These are phyloP conservation scores for Phortica variegata DNA, from an alignment of 1,140 invertebrate genomes.

Conservation along the genomic window DNA sequence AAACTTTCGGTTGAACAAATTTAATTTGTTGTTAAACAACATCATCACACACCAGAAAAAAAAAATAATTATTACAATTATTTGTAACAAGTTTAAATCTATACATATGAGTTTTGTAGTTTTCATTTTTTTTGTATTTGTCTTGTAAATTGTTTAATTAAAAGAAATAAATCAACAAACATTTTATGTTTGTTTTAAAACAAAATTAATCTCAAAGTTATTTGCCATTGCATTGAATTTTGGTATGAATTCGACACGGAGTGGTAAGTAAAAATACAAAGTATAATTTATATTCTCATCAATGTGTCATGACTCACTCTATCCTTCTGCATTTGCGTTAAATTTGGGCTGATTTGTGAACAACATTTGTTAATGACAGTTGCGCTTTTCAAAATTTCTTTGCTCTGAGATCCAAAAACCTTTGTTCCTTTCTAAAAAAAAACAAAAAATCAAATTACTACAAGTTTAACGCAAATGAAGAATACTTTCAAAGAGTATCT, in stretches of 20 bases:
- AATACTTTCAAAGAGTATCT: slow-evolving; percentile 8
- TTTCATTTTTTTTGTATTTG: slow-evolving; percentile 33
- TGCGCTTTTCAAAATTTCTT: slow-evolving; percentile 11
- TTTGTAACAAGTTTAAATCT: no score
- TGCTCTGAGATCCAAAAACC: slow-evolving; percentile 2
- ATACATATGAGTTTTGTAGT: no score
- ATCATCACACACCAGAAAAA: slow-evolving; percentile 11
- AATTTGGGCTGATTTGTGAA: no score
- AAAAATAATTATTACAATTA: slow-evolving; percentile 8
- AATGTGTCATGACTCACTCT: no score
- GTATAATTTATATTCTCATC: slow-evolving; percentile 3
- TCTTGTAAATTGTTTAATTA: slow-evolving; percentile 9
- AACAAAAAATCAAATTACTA: not conserved
- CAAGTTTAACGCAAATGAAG: not conserved
- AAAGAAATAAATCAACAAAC: slow-evolving; percentile 27
- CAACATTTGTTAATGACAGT: slow-evolving; percentile 18
- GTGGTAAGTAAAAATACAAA: slow-evolving; percentile 41
- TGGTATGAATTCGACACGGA: slow-evolving; percentile 16
- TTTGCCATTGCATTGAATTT: slow-evolving; percentile 39
- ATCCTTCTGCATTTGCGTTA: slow-evolving; percentile 56
- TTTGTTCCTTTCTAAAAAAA: not conserved
- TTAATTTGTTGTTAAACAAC: slow-evolving; percentile 44
- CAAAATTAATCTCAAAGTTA: slow-evolving; percentile 32
- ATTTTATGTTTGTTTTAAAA: slow-evolving; percentile 16
- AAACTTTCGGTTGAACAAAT: slow-evolving; percentile 17